Evolutionary conservation across 1,140 invertebrate genomes (phyloP).

Genomic region (Drosophila varians): DNA sequence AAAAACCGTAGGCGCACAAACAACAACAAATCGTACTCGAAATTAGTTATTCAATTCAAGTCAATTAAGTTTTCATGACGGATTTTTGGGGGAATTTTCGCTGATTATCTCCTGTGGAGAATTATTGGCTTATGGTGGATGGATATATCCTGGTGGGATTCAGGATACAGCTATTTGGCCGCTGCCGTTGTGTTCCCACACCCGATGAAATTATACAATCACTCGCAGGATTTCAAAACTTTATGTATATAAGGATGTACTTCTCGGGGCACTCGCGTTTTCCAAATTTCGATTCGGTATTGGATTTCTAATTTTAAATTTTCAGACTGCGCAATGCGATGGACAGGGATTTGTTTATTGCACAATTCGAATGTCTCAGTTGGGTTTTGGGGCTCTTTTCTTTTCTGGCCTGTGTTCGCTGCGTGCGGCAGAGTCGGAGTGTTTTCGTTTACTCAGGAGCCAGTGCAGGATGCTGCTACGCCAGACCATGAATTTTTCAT

Average conservation of each 20-base stretch:
- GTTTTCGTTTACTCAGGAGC: slow-evolving; percentile 79
- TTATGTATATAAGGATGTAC: neutral
- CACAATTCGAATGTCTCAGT: slow-evolving; percentile 47
- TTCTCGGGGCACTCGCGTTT: slow-evolving; percentile 43
- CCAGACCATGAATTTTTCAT: slow-evolving; percentile 78
- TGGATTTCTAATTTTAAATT: neutral
- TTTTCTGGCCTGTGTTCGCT: slow-evolving; percentile 51
- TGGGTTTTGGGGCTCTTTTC: slow-evolving; percentile 2
- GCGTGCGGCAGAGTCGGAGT: slow-evolving; percentile 75
- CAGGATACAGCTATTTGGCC: slow-evolving; percentile 26
- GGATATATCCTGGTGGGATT: slow-evolving; percentile 1
- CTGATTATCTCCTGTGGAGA: slow-evolving; percentile 6
- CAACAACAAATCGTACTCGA: slow-evolving; percentile 48
- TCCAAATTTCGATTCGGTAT: slow-evolving; percentile 1
- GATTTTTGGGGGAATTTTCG: slow-evolving; percentile 5
- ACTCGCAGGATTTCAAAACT: slow-evolving; percentile 12
- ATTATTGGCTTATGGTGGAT: neutral
- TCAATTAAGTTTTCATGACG: slow-evolving; percentile 37
- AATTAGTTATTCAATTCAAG: slow-evolving; percentile 44
- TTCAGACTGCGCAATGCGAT: slow-evolving; percentile 23
- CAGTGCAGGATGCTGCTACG: slow-evolving; percentile 63
- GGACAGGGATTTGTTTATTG: slow-evolving; percentile 54
- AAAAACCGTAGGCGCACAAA: slow-evolving; percentile 51
- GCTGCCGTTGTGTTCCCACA: slow-evolving; percentile 64
- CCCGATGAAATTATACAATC: slow-evolving; percentile 71